Evolutionary conservation across 2,888 invertebrate species (phyloP).

Genomic region (Nomada goodeniana): DNA sequence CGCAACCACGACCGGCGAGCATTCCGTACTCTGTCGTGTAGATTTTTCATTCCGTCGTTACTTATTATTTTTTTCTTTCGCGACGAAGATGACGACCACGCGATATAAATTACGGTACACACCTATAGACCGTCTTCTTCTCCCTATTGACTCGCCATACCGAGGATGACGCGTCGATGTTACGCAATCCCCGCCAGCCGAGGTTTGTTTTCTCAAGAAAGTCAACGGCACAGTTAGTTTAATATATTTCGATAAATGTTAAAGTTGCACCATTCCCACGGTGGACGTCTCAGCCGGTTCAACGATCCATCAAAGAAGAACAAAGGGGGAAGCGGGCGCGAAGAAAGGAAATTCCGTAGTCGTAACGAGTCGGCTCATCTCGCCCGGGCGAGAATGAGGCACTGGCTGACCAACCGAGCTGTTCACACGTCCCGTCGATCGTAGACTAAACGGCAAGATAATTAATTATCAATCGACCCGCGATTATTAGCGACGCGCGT

Average conservation of each 20-base stretch:
- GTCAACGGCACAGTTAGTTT: conserved; percentile 67
- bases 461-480: conserved; percentile 72
- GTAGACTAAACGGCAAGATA: conserved; percentile 66
- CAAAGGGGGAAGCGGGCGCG: not conserved
- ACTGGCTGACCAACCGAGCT: conserved; percentile 64
- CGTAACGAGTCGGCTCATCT: conserved; percentile 35
- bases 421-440: conserved; percentile 43
- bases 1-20: not conserved
- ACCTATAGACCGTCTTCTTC: conserved; percentile 47
- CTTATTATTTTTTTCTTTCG: conserved; percentile 59
- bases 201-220: conserved; percentile 65
- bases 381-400: conserved; percentile 57
- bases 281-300: not conserved
- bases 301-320: not conserved
- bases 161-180: conserved; percentile 53
- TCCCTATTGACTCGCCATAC: conserved; percentile 42
- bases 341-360: not conserved
- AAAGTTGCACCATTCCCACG: conserved; percentile 40
- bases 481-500: conserved; percentile 61
- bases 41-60: conserved; percentile 11
- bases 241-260: conserved; percentile 51
- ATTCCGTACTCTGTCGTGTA: not conserved
- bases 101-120: conserved; percentile 66
- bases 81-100: conserved; percentile 47
- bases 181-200: conserved; percentile 59